A percentile compares a stretch with the other conserved stretches of the same genome.
Conservation (phyloP, 2,113 vertebrate genomes). For the Oryzias curvinotus region DNA sequence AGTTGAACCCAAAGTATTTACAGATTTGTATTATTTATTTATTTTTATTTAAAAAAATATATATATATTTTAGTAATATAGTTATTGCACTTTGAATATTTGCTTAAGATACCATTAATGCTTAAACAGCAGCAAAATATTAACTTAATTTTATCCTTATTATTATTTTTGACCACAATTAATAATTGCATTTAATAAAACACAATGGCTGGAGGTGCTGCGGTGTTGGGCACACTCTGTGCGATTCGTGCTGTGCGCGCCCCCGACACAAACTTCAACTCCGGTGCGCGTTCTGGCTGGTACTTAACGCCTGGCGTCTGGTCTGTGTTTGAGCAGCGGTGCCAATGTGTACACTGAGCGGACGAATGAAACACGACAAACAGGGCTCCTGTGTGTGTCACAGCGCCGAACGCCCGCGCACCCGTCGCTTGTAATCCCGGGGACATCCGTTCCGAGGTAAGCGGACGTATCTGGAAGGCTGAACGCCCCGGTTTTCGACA, state of each 20-base stretch:
- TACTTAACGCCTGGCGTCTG: slow-evolving; percentile 69
- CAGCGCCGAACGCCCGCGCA: background rate
- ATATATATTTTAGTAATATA: too few species aligned
- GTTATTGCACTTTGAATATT: too few species aligned
- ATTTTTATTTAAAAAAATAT: too few species aligned
- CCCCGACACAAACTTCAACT: slow-evolving; percentile 65
- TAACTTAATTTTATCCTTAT: too few species aligned
- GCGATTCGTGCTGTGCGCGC: slow-evolving; percentile 56
- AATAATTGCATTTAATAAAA: too few species aligned
- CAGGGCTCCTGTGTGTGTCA: slow-evolving; percentile 7
- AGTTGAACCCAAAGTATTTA: too few species aligned
- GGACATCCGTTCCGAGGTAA: slow-evolving; percentile 71
- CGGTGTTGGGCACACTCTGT: background rate
- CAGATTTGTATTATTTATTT: too few species aligned
- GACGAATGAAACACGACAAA: slow-evolving; percentile 54
- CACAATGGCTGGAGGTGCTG: too few species aligned
- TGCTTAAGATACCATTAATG: too few species aligned
- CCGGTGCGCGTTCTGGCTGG: slow-evolving; percentile 71
- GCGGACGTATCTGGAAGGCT: slow-evolving; percentile 15
- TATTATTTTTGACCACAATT: too few species aligned
- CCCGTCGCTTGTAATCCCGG: slow-evolving; percentile 23
- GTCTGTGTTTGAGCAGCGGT: slow-evolving; percentile 52
- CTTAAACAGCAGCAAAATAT: too few species aligned
- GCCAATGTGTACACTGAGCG: slow-evolving; percentile 56
- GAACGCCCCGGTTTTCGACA: slow-evolving; percentile 30